A percentile compares a stretch with the other conserved stretches of the same genome.
Evolutionary conservation across 2,113 vertebrate genomes (phyloP).

Genomic region (Ranitomeya imitator): DNA sequence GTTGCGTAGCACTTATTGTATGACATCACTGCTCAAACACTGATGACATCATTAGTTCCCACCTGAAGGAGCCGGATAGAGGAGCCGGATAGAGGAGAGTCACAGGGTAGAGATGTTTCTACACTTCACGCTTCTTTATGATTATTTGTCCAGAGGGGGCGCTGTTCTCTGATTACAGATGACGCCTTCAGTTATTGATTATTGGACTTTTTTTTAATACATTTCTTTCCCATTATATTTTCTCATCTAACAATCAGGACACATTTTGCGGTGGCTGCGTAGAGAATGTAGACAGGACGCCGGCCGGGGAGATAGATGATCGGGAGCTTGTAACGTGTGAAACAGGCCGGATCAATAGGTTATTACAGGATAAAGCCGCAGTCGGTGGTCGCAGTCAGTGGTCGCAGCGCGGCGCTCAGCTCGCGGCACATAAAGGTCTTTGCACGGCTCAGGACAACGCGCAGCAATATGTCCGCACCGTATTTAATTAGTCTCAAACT

Average conservation of each 20-base stretch:
- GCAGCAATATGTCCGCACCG: constrained; percentile 19
- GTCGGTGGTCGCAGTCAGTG: neutral
- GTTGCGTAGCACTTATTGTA: too few relatives aligned
- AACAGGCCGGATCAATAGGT: constrained; percentile 31
- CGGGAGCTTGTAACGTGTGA: neutral
- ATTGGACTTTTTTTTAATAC: neutral
- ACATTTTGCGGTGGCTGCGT: neutral
- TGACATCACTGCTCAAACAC: too few relatives aligned
- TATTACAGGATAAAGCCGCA: constrained; percentile 13
- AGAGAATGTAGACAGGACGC: neutral
- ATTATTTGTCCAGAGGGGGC: too few relatives aligned
- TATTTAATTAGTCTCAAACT: constrained; percentile 34
- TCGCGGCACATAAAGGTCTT: neutral
- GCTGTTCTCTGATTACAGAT: neutral
- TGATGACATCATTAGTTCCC: too few relatives aligned
- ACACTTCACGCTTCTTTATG: too few relatives aligned
- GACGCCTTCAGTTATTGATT: neutral
- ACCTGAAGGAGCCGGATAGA: too few relatives aligned
- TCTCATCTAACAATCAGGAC: neutral
- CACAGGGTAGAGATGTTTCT: too few relatives aligned
- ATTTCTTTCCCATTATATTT: neutral
- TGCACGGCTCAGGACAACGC: neutral
- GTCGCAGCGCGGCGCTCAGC: too few relatives aligned
- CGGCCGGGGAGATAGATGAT: constrained; percentile 17
- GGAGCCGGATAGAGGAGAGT: too few relatives aligned